Conservation (phyloP, 2,797 vertebrate species). For the Gymnothorax reevesii region DNA sequence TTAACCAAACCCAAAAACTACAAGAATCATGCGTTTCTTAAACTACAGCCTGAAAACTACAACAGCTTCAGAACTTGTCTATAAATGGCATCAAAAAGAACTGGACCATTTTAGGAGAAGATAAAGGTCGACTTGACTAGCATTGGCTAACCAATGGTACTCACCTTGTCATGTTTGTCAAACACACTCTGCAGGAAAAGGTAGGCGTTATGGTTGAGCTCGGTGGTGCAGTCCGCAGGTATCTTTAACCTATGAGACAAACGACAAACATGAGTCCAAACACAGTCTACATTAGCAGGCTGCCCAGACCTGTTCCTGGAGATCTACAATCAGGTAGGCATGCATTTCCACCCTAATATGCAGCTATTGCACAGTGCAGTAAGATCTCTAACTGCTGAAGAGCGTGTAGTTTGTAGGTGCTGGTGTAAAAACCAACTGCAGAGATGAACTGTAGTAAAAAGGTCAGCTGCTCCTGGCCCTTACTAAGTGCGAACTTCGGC, state of each 20-base stretch:
- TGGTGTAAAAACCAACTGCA: no score
- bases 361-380: no score
- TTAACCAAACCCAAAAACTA: not conserved
- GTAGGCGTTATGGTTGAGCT: constrained; percentile 95
- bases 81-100: not conserved
- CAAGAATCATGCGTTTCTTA: not conserved
- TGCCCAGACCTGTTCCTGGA: not conserved
- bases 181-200: constrained; percentile 95
- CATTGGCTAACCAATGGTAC: not conserved
- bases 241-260: constrained; percentile 79
- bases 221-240: constrained; percentile 90
- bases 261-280: constrained; percentile 19
- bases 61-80: no score
- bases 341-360: no score
- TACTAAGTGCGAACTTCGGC: no score
- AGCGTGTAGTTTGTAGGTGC: not conserved
- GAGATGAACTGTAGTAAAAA: no score
- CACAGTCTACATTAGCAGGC: not conserved
- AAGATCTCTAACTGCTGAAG: no score
- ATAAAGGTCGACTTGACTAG: not conserved
- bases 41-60: not conserved
- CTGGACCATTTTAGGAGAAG: not conserved
- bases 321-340: no score
- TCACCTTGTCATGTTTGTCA: constrained; percentile 97
- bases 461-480: no score